Percentiles rank a stretch among this genome's conserved stretches.
Conservation (phyloP, 2,888 invertebrate species). For the Drosophila ustulata region DNA sequence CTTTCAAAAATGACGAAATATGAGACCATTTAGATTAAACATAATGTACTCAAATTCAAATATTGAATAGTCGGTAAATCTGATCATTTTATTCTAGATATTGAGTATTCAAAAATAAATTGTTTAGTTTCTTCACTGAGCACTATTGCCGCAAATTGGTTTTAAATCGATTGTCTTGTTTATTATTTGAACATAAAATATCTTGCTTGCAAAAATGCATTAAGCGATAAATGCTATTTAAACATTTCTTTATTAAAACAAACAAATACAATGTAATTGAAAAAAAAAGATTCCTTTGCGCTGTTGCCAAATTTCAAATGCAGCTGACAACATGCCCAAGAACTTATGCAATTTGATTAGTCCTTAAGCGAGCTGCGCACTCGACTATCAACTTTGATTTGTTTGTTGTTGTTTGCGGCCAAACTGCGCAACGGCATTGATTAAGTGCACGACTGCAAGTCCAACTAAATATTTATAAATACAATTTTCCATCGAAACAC, state of each 20-base stretch:
- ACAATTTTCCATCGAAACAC: neutral
- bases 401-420: slow-evolving; percentile 3
- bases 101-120: too few species aligned
- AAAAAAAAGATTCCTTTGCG: too few species aligned
- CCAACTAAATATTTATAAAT: slow-evolving; percentile 18
- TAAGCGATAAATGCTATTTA: neutral
- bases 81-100: too few species aligned
- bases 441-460: slow-evolving; percentile 13
- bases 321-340: neutral
- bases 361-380: slow-evolving; percentile 11
- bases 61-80: too few species aligned
- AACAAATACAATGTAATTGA: neutral
- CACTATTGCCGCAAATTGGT: too few species aligned
- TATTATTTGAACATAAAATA: neutral
- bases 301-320: slow-evolving; percentile 17
- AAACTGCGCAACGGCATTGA: slow-evolving; percentile 9
- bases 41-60: too few species aligned
- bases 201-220: neutral
- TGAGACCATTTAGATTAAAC: too few species aligned
- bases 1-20: too few species aligned
- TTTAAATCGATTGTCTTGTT: neutral
- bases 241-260: neutral
- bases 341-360: slow-evolving; percentile 3
- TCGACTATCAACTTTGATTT: neutral
- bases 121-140: too few species aligned